phyloP scores from a whole-genome alignment of 2,113 vertebrate species.

The Spheniscus mendiculus region DNA sequence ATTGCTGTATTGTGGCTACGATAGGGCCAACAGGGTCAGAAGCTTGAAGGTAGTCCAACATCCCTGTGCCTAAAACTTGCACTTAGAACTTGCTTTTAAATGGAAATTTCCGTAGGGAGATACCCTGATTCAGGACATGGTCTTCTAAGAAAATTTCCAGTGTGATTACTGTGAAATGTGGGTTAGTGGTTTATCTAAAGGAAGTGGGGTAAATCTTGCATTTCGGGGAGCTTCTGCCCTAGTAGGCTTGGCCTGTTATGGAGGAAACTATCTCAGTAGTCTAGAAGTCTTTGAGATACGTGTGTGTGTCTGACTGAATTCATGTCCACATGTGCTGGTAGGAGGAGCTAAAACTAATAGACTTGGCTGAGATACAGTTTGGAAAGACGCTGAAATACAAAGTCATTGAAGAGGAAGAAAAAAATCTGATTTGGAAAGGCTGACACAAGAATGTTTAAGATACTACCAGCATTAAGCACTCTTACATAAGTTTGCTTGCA shows the following conservation, averaged over 20 bases:
- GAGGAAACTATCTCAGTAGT: no score
- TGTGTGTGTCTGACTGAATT: background rate
- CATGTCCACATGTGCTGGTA: background rate
- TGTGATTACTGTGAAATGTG: background rate
- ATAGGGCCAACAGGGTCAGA: background rate
- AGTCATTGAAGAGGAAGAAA: background rate
- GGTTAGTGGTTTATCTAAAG: background rate
- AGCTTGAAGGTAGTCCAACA: background rate
- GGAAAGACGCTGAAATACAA: background rate
- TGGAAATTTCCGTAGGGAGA: background rate
- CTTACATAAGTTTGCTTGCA: background rate
- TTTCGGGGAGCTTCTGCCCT: background rate
- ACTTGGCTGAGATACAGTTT: background rate
- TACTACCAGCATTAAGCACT: background rate
- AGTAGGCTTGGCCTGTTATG: background rate
- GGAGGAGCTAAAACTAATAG: background rate
- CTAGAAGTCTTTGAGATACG: no score
- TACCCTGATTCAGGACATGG: background rate
- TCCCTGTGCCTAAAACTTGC: background rate
- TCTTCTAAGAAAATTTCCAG: background rate
- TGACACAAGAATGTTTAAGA: background rate
- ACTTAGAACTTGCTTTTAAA: background rate
- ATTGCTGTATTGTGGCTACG: background rate
- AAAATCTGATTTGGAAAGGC: background rate
- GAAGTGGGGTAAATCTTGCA: background rate